Base-by-base conservation (phyloP, 2,888 invertebrate species). In the Venusia cambrica region DNA sequence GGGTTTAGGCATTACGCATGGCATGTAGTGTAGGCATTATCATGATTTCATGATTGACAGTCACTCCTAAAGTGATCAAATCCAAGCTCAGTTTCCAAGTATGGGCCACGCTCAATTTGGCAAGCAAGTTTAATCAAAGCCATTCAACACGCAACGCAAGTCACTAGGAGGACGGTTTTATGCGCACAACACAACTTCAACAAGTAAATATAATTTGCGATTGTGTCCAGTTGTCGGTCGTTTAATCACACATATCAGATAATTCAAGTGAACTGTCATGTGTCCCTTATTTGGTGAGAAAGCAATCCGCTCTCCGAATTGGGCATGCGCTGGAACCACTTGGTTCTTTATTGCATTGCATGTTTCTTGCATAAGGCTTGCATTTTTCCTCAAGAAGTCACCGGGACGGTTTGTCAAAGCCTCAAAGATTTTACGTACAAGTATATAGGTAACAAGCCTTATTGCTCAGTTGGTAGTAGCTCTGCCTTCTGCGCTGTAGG, bases 261-360 rank as follows among this genome's bases (percentile, higher is more conserved):
- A 79, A 80, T 81, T 84, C 84, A 79, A 27, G 69, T 67, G 72
- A 72, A 74, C 80, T 83, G 85, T 84, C 81, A 80, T 67, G 71
- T 70, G 65, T 48, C 51, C 85, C 83, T 66, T 83, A 83, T 83
- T 81, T 84, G 87, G 85, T 73, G 83, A 76, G 85, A 87, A 85
- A 87, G 85, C 83, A 78, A 84, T 81, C 77, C 73, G 77, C 77
- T 80, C 79, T 55, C 83, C 73, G 64, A 78, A 83, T 76, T 71
- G 70, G 84, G 77, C 73, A 67, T 68, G 59, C 48, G 62, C 49
- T 59, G 69, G 70, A 73, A 74, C 75, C 73, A 70, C 64, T 74
- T 73, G 73, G 71, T 70, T 77, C 76, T 80, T 78, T 80, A 81
- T 72, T 74, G 74, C 79, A 70, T 70, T 38, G 28, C 32, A 26